A percentile compares a stretch with the other conserved stretches of the same genome.
Evolutionary conservation across 2,797 vertebrate genomes (phyloP).

Genomic region (Xiphorhynchus erythropygius): DNA sequence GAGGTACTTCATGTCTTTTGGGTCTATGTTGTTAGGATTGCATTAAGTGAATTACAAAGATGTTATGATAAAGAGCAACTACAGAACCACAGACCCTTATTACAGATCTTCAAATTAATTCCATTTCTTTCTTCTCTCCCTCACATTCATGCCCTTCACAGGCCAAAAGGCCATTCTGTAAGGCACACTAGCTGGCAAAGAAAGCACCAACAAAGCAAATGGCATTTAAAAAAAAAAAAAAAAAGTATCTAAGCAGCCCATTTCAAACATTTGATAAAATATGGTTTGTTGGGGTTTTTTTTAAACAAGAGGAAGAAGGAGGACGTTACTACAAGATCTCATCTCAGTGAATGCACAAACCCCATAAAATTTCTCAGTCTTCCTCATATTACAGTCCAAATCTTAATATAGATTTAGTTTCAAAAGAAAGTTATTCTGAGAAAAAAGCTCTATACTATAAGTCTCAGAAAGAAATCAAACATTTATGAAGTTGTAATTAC

Average conservation of each 20-base stretch:
- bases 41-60: neutral
- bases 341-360: neutral
- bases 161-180: neutral
- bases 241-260: neutral
- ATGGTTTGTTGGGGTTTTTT: fast-evolving
- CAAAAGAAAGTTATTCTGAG: neutral
- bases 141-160: neutral
- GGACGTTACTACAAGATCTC: neutral
- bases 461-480: neutral
- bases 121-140: neutral
- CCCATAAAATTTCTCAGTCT: neutral
- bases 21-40: fast-evolving
- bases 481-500: neutral
- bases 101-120: neutral
- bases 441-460: neutral
- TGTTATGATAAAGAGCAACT: neutral
- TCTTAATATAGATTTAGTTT: neutral
- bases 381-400: neutral
- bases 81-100: neutral
- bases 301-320: neutral
- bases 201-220: neutral
- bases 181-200: neutral
- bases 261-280: neutral
- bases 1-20: neutral
- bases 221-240: neutral